These are phyloP conservation scores for Phengaris arion DNA, from an alignment of 2,888 invertebrate genomes.

Conservation along the genomic window DNA sequence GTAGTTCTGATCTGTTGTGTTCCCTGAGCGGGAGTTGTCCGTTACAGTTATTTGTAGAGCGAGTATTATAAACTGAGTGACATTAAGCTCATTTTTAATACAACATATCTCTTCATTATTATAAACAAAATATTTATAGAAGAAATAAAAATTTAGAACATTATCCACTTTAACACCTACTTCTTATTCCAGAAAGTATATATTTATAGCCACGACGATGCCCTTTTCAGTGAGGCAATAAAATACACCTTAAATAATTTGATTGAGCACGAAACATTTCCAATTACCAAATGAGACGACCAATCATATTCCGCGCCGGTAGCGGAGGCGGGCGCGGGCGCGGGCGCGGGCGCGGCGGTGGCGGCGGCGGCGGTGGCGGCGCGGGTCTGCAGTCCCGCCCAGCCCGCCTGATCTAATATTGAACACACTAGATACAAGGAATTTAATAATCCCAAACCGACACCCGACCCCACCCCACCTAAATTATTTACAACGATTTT, in stretches of 20 bases:
- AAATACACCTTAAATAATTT: slow-evolving; percentile 6
- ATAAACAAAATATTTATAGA: no score
- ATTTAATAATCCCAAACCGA: slow-evolving; percentile 75
- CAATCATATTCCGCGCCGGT: slow-evolving; percentile 70
- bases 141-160: no score
- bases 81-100: no score
- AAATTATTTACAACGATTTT: slow-evolving; percentile 80
- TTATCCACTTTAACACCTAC: no score
- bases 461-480: slow-evolving; percentile 45
- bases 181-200: neutral
- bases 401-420: slow-evolving; percentile 76
- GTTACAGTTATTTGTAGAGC: neutral
- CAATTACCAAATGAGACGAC: slow-evolving; percentile 69
- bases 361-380: slow-evolving; percentile 44
- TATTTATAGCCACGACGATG: slow-evolving; percentile 4
- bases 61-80: no score
- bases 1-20: neutral
- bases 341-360: no score
- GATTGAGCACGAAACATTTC: slow-evolving; percentile 40
- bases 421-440: slow-evolving; percentile 80
- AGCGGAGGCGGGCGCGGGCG: slow-evolving; percentile 57
- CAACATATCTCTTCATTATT: no score
- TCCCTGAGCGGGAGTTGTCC: neutral
- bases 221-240: neutral
- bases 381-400: slow-evolving; percentile 63